Evolutionary conservation across 2,888 invertebrate genomes (phyloP), one percentile per base, ranked within the genome.

Genomic region (Drosophila vallismaia): DNA sequence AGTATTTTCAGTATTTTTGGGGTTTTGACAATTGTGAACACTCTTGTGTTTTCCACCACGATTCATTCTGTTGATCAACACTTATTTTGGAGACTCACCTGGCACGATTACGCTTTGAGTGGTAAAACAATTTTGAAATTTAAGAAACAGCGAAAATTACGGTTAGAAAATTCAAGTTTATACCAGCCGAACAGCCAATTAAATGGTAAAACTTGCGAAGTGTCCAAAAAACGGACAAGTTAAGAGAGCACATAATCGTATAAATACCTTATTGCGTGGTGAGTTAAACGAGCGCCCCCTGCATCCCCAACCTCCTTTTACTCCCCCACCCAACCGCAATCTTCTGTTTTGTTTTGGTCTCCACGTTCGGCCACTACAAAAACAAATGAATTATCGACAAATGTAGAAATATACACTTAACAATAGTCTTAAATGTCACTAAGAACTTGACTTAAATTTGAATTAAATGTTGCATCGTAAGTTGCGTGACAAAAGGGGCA

Each of bases 321-420:
- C 19, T 1, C 19, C 19, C 19, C 2, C 55, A 45, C 40, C n/a
- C 40, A 26, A 49, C 33, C 38, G 19, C 38, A 28, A 28, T 38
- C 40, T 12, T 14, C 8, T 4, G 31, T 33, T 70, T 51, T 72
- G 70, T 72, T 70, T 40, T 70, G 72, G 28, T 60, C 29, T 12
- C 24, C 50, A 19, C n/a, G 5, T 70, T 70, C 72, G 60, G n/a
- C 10, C 29, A 8, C n/a, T 2, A 51, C 33, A 42, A n/a, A 19
- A 62, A 44, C 26, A 36, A 36, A 36, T 9, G 2, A 31, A 26
- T 55, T 53, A n/a, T 36, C 36, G 62, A 49, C 57, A 56, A 60
- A 63, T 3, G 5, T 42, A 14, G 9, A 42, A 42, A 19, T 19
- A 2, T 19, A 19, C 19, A 19, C 19, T 19, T 2, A 42, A 40